phyloP scores from a whole-genome alignment of 2,888 invertebrate species.

The Saturnia japonica region DNA sequence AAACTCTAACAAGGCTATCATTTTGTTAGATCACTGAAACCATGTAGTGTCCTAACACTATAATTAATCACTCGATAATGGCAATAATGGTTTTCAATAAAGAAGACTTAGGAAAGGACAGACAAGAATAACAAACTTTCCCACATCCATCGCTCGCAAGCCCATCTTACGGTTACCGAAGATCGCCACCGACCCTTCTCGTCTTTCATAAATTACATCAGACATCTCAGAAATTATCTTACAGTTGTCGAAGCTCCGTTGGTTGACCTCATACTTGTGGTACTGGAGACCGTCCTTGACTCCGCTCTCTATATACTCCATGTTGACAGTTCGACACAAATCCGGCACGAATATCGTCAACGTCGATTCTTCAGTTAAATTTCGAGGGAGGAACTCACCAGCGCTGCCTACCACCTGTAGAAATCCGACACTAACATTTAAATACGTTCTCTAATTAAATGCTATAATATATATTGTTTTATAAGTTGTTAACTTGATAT shows the following conservation, averaged over 20 bases:
- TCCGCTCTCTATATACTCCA: constrained; percentile 84
- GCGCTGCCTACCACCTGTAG: constrained; percentile 85
- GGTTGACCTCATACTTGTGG: constrained; percentile 85
- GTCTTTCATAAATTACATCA: no score
- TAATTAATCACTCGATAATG: no score
- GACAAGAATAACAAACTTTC: no score
- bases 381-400: constrained; percentile 90
- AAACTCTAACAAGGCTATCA: no score
- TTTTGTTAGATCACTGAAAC: no score
- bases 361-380: constrained; percentile 75
- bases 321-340: constrained; percentile 86
- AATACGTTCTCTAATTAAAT: neutral
- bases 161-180: neutral
- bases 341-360: constrained; percentile 86
- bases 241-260: constrained; percentile 86
- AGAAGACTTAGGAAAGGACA: no score
- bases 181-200: no score
- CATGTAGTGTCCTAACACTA: no score
- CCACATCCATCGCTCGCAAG: no score
- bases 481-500: no score
- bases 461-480: no score
- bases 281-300: constrained; percentile 82
- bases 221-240: constrained; percentile 18
- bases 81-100: no score
- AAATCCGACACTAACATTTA: neutral